Base-by-base conservation (phyloP, 2,888 invertebrate species). In the Panopea generosa region DNA sequence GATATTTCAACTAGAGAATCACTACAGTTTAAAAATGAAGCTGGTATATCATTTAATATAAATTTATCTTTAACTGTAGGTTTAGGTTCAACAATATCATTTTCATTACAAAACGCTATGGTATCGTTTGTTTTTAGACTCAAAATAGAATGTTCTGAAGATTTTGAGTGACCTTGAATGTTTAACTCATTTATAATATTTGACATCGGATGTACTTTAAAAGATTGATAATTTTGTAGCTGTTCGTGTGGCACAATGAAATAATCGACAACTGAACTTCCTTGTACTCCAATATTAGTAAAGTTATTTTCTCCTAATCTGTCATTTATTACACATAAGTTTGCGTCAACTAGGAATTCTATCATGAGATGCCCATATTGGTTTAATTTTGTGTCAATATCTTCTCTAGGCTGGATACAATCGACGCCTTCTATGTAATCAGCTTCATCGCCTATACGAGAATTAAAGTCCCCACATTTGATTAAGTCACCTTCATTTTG, bases 381-480 rank as follows among this genome's bases (percentile, higher is more conserved):
- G 27, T 59, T 67, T 33, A 26, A n/a, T 26, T 57, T 33, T 14
- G 26, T 29, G 40, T 59, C 60, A 11, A 60, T 29, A 11, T 52
- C 27, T 16, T 59, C 26, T 26, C 68, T 29, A n/a, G 47, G 40
- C 9, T 29, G 33, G 6, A 68, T 1, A 49, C 11, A 26, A n/a
- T 47, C 60, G 1, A 61, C 20, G 2, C 60, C 60, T 27, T 45
- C 47, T 14, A 61, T 61, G 18, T 45, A 61, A 49, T 61, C 60
- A n/a, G 43, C 47, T 3, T 38, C 20, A 16, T 52, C 26, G n/a
- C 68, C 66, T 14, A 26, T 11, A 16, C 66, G 40, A 11, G 16
- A 27, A 49, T 66, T 57, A 33, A 65, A 65, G 45, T 65, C 65
- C 3, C 56, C 65, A 27, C 45, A 43, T 16, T 55, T 47, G 24